These are phyloP conservation scores for Lates calcarifer DNA, from an alignment of 2,113 vertebrate genomes.

Conservation along the genomic window DNA sequence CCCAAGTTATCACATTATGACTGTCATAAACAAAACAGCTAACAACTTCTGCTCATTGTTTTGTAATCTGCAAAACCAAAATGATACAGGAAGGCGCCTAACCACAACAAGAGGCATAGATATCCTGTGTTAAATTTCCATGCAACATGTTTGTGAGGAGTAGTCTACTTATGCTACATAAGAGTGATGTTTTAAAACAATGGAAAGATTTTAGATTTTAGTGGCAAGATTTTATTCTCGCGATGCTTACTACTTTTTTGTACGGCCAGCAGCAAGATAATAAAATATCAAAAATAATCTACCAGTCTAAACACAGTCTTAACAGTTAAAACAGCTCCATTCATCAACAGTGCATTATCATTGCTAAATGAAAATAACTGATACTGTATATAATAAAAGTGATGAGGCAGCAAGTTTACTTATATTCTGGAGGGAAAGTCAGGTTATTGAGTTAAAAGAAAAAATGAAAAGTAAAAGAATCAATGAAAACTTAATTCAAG, in stretches of 20 bases:
- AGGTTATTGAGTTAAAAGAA: not conserved
- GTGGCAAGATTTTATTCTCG: constrained; percentile 9
- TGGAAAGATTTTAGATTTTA: too few species aligned
- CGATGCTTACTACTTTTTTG: not conserved
- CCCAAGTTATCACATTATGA: not conserved
- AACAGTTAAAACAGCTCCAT: not conserved
- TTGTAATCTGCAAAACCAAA: constrained; percentile 4
- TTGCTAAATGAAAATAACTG: not conserved
- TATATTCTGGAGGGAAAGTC: not conserved
- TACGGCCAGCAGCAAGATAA: not conserved
- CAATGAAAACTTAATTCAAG: not conserved
- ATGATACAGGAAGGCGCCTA: constrained; percentile 56
- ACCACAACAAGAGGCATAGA: constrained; percentile 58
- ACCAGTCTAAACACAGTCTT: too few species aligned
- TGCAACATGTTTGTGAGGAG: not conserved
- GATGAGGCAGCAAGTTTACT: not conserved
- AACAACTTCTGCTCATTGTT: not conserved
- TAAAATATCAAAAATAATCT: constrained; percentile 4
- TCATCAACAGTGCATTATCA: not conserved
- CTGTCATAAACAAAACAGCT: not conserved
- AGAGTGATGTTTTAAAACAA: not conserved
- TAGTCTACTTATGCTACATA: not conserved
- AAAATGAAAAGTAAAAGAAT: not conserved
- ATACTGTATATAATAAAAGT: not conserved
- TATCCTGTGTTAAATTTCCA: constrained; percentile 67